phyloP scores from a whole-genome alignment of 2,797 vertebrate species.

The Crocidura indochinensis region DNA sequence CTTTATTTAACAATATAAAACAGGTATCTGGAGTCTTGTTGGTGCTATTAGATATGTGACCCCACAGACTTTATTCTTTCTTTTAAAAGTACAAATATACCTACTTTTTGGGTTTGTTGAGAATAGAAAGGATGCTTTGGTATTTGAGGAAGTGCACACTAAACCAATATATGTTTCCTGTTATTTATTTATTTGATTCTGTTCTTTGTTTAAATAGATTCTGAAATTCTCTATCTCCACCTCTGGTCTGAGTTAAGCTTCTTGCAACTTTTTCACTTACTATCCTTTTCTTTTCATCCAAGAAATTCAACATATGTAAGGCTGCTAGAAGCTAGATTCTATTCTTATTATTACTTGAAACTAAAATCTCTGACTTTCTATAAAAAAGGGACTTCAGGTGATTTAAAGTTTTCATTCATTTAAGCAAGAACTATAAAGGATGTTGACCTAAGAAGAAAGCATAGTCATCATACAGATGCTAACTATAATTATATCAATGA shows the following conservation, averaged over 20 bases:
- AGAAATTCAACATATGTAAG: too few species aligned
- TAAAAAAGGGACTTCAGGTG: neutral
- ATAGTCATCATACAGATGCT: neutral
- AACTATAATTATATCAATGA: neutral
- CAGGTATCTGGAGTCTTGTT: neutral
- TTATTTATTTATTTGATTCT: conserved; percentile 20
- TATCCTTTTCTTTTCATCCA: too few species aligned
- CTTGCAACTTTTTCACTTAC: too few species aligned
- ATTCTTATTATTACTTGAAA: conserved; percentile 20
- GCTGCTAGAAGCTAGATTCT: neutral
- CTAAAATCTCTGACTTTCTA: neutral
- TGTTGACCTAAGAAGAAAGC: neutral
- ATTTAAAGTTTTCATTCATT: conserved; percentile 2
- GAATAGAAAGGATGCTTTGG: neutral
- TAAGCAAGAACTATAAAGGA: neutral
- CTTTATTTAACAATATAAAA: neutral
- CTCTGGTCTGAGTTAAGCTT: neutral
- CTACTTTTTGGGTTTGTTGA: neutral
- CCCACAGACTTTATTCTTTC: neutral
- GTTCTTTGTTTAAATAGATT: conserved; percentile 30
- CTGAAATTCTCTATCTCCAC: neutral
- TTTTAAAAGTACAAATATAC: neutral
- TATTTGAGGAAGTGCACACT: neutral
- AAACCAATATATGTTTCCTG: neutral
- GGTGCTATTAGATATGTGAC: neutral